A percentile compares a stretch with the other conserved stretches of the same genome.
phyloP scores from a whole-genome alignment of 2,797 vertebrate genomes.

The Microhierax caerulescens region DNA sequence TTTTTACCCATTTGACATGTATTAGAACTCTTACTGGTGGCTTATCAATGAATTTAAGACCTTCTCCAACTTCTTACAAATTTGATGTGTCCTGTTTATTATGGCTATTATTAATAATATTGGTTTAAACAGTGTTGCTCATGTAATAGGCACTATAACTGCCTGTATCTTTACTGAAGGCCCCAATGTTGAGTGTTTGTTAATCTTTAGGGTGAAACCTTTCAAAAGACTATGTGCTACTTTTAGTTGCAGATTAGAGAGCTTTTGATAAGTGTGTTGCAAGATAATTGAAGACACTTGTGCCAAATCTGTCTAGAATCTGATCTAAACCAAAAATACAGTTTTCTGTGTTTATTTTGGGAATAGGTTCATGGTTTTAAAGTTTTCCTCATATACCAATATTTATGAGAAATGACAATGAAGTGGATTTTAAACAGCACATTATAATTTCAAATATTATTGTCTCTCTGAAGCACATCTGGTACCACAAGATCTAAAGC shows the following conservation, averaged over 20 bases:
- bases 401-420: slow-evolving; percentile 1
- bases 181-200: not conserved
- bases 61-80: not conserved
- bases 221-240: not conserved
- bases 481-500: not conserved
- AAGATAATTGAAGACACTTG: not conserved
- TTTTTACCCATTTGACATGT: not conserved
- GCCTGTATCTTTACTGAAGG: not conserved
- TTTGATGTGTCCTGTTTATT: not conserved
- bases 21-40: not conserved
- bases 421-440: not conserved
- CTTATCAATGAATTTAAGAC: not conserved
- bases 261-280: not conserved
- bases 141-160: not conserved
- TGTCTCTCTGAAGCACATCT: slow-evolving; percentile 26
- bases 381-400: not conserved
- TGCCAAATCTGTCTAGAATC: slow-evolving; percentile 3
- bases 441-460: not conserved
- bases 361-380: not conserved
- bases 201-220: not conserved
- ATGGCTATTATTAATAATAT: not conserved
- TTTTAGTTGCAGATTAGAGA: not conserved
- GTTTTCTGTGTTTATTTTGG: slow-evolving; percentile 16
- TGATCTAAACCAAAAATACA: not conserved
- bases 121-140: not conserved